Evolutionary conservation across 2,113 vertebrate genomes (phyloP), one percentile per base, ranked within the genome.

Genomic region (Thymallus thymallus): DNA sequence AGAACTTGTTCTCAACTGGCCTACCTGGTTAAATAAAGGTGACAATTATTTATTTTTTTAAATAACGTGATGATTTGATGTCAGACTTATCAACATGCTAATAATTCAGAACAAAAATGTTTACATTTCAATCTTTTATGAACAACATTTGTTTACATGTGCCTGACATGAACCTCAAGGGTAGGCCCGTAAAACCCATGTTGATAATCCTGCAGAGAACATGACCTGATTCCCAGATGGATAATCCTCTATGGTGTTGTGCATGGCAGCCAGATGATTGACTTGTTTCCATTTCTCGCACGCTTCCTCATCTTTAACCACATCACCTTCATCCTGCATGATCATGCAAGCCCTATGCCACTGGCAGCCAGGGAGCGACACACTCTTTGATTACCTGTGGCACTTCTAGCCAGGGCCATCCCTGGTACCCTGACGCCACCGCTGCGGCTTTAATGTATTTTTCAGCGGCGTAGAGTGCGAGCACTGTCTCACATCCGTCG

Each of bases 371-470:
- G 4, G 69, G 13, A 32, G 5, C 5, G 24, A 64, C 61, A 20
- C 55, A 58, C 26, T 45, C 32, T 76, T 29, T 58, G 69, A 76
- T 76, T 56, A 75, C 74, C 71, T 74, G 68, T 62, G 30, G 24
- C 45, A 29, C 24, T 56, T 9, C 35, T 41, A 41, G 35, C 35
- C 35, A 41, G 35, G 35, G 35, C 35, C 9, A 41, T 10, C 35
- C 9, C 35, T 41, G 35, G 29, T 6, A n/a, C 30, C 3, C 35
- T 66, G 41, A 16, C 0, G 5, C n/a, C 20, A 3, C 35, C 22
- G 6, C 71, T 48, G 23, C 0, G 18, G 24, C 26, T 82, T 69
- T 64, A 74, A 84, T 79, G 68, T 18, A 74, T 80, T 74, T 75
- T 74, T 77, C 48, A 81, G 46, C 0, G 48, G 41, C 30, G 51